Evolutionary conservation across 2,888 invertebrate genomes (phyloP).

Genomic region (Strigamia crassipes): DNA sequence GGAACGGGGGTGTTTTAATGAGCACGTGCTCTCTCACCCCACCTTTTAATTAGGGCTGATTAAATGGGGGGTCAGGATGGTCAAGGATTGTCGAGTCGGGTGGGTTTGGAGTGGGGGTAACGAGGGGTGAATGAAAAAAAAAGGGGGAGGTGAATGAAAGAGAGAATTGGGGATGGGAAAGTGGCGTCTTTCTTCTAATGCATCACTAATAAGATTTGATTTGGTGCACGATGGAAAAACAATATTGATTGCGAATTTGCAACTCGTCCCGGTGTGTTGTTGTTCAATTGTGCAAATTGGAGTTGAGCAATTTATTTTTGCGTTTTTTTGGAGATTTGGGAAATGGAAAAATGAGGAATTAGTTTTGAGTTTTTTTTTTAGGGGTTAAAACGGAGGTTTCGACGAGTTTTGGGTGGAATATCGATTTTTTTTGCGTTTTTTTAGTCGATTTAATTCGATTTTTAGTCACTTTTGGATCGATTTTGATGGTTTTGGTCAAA

Average conservation of each 20-base stretch:
- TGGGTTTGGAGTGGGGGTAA: neutral
- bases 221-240: slow-evolving; percentile 33
- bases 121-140: neutral
- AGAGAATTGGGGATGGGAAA: neutral
- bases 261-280: neutral
- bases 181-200: slow-evolving; percentile 24
- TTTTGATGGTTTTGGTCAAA: too few species aligned
- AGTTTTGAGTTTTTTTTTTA: neutral
- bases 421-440: too few species aligned
- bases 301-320: neutral
- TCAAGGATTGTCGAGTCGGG: neutral
- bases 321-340: too few species aligned
- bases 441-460: too few species aligned
- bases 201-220: slow-evolving; percentile 40
- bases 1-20: neutral
- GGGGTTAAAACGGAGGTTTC: too few species aligned
- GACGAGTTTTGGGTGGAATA: too few species aligned
- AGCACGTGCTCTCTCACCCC: slow-evolving; percentile 32
- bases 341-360: too few species aligned
- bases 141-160: neutral
- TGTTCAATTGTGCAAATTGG: slow-evolving; percentile 12
- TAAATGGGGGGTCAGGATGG: slow-evolving; percentile 33
- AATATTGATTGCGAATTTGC: slow-evolving; percentile 28
- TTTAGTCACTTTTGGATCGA: too few species aligned
- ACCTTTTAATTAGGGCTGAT: slow-evolving; percentile 39